These are phyloP conservation scores for Phyto melanocephala DNA, from an alignment of 2,888 invertebrate species.

Conservation along the genomic window DNA sequence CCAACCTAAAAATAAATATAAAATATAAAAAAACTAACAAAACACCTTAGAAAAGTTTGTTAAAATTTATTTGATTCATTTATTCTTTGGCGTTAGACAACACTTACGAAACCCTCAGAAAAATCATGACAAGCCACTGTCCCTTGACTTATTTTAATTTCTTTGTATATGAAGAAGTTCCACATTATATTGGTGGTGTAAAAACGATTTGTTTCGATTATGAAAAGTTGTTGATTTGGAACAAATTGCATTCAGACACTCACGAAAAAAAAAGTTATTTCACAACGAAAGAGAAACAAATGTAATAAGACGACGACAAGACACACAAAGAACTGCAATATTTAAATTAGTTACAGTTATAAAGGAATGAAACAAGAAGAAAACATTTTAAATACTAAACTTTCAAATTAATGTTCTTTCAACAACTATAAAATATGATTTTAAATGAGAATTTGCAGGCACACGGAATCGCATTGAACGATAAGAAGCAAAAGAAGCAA, in stretches of 20 bases:
- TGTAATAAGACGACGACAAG: slow-evolving; percentile 1
- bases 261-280: neutral
- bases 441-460: slow-evolving; percentile 29
- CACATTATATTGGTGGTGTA: slow-evolving; percentile 66
- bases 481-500: slow-evolving; percentile 1
- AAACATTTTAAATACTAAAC: slow-evolving; percentile 60
- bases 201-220: slow-evolving; percentile 74
- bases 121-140: slow-evolving; percentile 31
- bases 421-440: slow-evolving; percentile 59
- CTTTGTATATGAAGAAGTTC: slow-evolving; percentile 63
- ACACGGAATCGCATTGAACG: neutral
- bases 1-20: too few relatives aligned
- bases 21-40: too few relatives aligned
- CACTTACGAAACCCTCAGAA: too few relatives aligned
- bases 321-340: slow-evolving; percentile 15
- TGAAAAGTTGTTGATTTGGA: slow-evolving; percentile 75
- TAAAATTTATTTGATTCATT: too few relatives aligned
- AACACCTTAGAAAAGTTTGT: too few relatives aligned
- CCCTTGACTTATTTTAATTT: neutral
- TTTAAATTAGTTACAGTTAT: slow-evolving; percentile 65
- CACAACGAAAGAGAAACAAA: neutral
- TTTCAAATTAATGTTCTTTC: slow-evolving; percentile 33
- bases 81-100: too few relatives aligned
- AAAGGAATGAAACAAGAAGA: slow-evolving; percentile 22
- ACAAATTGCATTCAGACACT: slow-evolving; percentile 70